Conservation (phyloP, 2,888 invertebrate genomes). For the Fragum whitleyi region DNA sequence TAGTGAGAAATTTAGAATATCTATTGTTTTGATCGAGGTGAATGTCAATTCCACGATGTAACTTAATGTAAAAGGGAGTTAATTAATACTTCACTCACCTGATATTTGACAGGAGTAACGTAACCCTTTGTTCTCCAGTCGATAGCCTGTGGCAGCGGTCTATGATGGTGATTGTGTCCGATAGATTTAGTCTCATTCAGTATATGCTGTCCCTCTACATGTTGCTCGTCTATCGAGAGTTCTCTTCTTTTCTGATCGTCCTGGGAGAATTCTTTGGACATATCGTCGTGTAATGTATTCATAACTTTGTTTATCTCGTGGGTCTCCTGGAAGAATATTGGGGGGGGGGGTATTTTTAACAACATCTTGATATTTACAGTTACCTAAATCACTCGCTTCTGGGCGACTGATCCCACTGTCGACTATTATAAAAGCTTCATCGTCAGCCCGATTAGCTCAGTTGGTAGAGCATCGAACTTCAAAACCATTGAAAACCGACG, state of each 20-base stretch:
- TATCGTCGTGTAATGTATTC: background rate
- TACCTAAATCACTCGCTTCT: no score
- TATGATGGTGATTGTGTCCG: background rate
- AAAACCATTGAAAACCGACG: no score
- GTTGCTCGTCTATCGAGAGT: background rate
- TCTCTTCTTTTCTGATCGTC: background rate
- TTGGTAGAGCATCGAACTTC: no score
- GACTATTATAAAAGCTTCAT: no score
- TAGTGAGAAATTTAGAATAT: no score
- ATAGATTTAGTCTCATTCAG: background rate
- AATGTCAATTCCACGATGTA: no score
- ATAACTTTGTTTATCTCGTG: conserved; percentile 3
- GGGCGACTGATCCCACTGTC: no score
- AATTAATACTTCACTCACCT: conserved; percentile 43
- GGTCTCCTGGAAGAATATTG: background rate
- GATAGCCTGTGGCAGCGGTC: conserved; percentile 40
- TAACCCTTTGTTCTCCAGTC: conserved; percentile 74
- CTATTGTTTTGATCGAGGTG: no score
- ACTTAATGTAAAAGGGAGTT: no score
- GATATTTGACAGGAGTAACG: conserved; percentile 74
- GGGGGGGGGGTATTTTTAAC: background rate
- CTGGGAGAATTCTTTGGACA: background rate
- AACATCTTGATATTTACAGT: background rate
- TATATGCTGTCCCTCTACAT: background rate
- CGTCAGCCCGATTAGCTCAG: no score